A percentile compares a stretch with the other conserved stretches of the same genome.
Evolutionary conservation across 2,888 invertebrate genomes (phyloP).

Genomic region (Eueremaeus valkanovi): DNA sequence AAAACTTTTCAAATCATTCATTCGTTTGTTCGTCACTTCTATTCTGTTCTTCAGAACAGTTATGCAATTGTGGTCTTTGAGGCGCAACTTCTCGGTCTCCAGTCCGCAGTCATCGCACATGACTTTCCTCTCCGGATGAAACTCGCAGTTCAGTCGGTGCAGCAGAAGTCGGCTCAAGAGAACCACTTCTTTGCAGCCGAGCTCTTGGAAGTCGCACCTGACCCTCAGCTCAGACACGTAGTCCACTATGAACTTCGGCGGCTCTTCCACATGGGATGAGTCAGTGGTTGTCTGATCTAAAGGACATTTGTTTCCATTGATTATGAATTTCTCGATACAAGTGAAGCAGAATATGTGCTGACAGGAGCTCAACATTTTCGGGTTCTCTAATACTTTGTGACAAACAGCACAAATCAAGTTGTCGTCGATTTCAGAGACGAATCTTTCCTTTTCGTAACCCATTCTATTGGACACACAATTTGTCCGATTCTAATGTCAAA

Average conservation of each 20-base stretch:
- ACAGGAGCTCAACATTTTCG: constrained; percentile 5
- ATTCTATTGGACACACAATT: neutral
- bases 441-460: constrained; percentile 12
- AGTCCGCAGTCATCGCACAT: neutral
- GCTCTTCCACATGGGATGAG: neutral
- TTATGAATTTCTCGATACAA: constrained; percentile 22
- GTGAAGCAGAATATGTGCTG: constrained; percentile 8
- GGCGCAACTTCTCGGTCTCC: neutral
- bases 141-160: constrained; percentile 15
- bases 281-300: neutral
- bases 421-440: neutral
- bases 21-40: neutral
- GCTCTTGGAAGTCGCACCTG: constrained; percentile 6
- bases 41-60: neutral
- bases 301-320: constrained; percentile 21
- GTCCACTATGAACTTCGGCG: neutral
- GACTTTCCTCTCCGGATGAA: constrained; percentile 11
- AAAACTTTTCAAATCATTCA: neutral
- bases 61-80: neutral
- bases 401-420: constrained; percentile 4
- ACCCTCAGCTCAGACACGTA: neutral
- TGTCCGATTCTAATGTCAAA: neutral
- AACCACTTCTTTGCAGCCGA: constrained; percentile 13
- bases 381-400: constrained; percentile 10
- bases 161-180: neutral